Evolutionary conservation across 1,140 invertebrate genomes (phyloP).

Genomic region (Marisa cornuarietis): DNA sequence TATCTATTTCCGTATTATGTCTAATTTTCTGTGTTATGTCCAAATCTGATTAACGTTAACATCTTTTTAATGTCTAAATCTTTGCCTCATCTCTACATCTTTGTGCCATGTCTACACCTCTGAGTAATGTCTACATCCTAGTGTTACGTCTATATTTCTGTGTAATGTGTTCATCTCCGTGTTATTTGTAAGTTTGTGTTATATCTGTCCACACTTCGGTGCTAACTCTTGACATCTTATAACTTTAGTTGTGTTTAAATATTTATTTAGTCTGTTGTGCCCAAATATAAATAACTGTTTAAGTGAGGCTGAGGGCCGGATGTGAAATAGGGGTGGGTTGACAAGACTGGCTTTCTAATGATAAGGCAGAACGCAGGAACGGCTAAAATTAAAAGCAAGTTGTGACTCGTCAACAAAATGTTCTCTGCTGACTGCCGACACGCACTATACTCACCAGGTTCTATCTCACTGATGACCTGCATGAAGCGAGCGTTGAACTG

Average conservation of each 20-base stretch:
- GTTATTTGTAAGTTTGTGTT: no score
- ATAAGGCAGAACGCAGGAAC: neutral
- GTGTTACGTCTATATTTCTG: no score
- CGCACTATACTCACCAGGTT: conserved; percentile 41
- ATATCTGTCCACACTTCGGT: no score
- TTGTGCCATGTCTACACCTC: no score
- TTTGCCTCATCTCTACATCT: no score
- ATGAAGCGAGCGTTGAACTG: conserved; percentile 50
- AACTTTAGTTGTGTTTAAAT: neutral
- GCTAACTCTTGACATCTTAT: no score
- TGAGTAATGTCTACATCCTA: no score
- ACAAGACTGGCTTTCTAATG: neutral
- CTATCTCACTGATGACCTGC: conserved; percentile 41
- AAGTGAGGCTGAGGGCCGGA: neutral
- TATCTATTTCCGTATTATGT: no score
- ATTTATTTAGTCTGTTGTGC: neutral
- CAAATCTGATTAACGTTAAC: no score
- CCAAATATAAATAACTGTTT: neutral
- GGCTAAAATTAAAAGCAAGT: neutral
- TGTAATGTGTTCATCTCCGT: no score
- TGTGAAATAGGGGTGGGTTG: neutral
- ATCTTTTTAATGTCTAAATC: no score
- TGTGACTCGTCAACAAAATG: neutral
- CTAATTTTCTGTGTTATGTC: no score
- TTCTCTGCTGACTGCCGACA: neutral